Evolutionary conservation across 1,140 invertebrate genomes (phyloP).

Genomic region (Lethocerus indicus): DNA sequence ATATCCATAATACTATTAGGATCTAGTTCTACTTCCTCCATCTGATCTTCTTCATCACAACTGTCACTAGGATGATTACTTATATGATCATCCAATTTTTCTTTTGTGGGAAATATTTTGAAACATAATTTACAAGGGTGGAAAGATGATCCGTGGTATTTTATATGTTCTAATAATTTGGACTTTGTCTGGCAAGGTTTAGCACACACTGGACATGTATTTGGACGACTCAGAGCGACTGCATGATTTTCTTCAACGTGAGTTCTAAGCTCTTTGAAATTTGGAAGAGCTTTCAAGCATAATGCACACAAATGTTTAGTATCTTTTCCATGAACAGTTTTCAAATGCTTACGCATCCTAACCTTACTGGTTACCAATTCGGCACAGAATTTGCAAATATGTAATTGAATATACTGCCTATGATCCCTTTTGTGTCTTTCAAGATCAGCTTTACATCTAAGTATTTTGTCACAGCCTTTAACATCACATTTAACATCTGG

Average conservation of each 20-base stretch:
- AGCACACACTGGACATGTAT: conserved; percentile 39
- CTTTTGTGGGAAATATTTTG: conserved; percentile 33
- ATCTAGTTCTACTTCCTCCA: conserved; percentile 12
- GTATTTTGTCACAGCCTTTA: conserved; percentile 31
- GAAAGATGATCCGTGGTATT: conserved; percentile 37
- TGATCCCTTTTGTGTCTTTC: conserved; percentile 34
- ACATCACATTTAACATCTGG: conserved; percentile 30
- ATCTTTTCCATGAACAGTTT: conserved; percentile 22
- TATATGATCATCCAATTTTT: conserved; percentile 23
- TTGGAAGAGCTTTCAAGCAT: conserved; percentile 35
- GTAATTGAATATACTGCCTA: conserved; percentile 26
- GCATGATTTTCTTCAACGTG: conserved; percentile 34
- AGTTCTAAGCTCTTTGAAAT: conserved; percentile 33
- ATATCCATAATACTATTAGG: conserved; percentile 11
- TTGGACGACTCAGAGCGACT: conserved; percentile 29
- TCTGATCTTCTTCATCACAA: conserved; percentile 10
- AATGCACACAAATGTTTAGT: conserved; percentile 37
- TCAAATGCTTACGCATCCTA: conserved; percentile 39
- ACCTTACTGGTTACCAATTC: conserved; percentile 37
- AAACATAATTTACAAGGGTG: conserved; percentile 38
- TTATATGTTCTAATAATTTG: conserved; percentile 41
- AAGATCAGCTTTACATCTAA: conserved; percentile 34
- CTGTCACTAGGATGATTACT: conserved; percentile 18
- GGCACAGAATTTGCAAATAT: conserved; percentile 36
- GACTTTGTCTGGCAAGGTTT: conserved; percentile 39